Conservation (phyloP, 2,888 invertebrate genomes). For the Prostheceraeus crozeri region DNA sequence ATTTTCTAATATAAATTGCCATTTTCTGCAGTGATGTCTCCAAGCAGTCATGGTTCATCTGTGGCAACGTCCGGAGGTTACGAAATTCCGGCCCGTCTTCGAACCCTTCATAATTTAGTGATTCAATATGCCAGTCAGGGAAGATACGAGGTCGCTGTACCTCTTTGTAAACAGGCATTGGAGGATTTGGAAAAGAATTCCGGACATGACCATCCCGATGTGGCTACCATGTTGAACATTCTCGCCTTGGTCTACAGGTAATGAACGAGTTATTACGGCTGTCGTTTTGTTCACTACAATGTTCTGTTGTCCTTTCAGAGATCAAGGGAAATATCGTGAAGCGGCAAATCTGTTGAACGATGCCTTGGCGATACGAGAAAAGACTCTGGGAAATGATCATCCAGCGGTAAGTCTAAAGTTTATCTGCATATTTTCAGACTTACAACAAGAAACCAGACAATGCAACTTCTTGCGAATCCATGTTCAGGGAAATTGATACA, state of each 20-base stretch:
- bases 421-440: too few species aligned
- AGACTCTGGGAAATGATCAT: slow-evolving; percentile 70
- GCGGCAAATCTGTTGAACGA: slow-evolving; percentile 95
- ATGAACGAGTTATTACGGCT: background rate
- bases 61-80: slow-evolving; percentile 27
- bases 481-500: too few species aligned
- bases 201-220: slow-evolving; percentile 97
- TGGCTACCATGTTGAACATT: slow-evolving; percentile 99
- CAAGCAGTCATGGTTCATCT: slow-evolving; percentile 12
- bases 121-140: slow-evolving; percentile 99
- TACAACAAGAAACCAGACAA: too few species aligned
- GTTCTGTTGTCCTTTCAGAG: too few species aligned
- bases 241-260: slow-evolving; percentile 74
- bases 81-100: slow-evolving; percentile 80
- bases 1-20: too few species aligned
- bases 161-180: slow-evolving; percentile 94
- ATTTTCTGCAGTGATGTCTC: slow-evolving; percentile 26
- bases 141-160: slow-evolving; percentile 86
- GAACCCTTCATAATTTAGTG: slow-evolving; percentile 95
- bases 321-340: slow-evolving; percentile 99
- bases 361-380: slow-evolving; percentile 91
- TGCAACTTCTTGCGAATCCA: too few species aligned
- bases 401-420: slow-evolving; percentile 22
- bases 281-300: too few species aligned
- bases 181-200: slow-evolving; percentile 97